Base-by-base conservation (phyloP, 2,888 invertebrate genomes). In the Metopia argyrocephala region DNA sequence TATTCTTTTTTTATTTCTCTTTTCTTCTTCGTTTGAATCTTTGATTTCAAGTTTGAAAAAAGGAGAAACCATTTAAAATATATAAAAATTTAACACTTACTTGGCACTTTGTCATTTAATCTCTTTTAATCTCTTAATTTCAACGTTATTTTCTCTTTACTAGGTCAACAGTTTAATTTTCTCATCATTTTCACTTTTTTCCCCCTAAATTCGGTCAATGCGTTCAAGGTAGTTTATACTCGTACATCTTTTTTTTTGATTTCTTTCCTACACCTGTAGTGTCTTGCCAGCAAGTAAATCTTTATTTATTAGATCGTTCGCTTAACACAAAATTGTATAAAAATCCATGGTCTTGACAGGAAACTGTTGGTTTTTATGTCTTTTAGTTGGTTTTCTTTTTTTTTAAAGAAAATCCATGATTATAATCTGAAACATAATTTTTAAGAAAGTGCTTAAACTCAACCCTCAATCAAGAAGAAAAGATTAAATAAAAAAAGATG, bases 101-200 rank as follows among this genome's bases (percentile, higher is more conserved):
- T 56, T 28, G 27, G 18, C 56, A 56, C n/a, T 56, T 28, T 56
- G 56, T 27, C 52, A 70, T 79, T 79, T 87, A 87, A 87, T 87
- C 87, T 86, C 87, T 86, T 85, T 87, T 87, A 87, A 87, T 87
- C 87, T 86, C 84, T 85, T 85, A 86, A 86, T 87, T 86, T 21
- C 20, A 21, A 23, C 23, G 21, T 52, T n/a, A n/a, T n/a, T 52
- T 23, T n/a, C 15, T n/a, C 28, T 86, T 87, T 86, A 85, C 86
- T 87, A 86, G 87, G 87, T 87, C 87, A 86, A 86, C 87, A 86
- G 86, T 85, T 87, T 86, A 85, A 84, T 86, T 82, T 83, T 82
- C 15, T 38, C 9, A 9, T 38, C 3, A 38, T 38, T 38, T 38
- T 38, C 38, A 38, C 38, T 38, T 3, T 9, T 12, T 12, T 38